Base-by-base conservation (phyloP, 2,888 invertebrate species). In the Melanostoma scalare region DNA sequence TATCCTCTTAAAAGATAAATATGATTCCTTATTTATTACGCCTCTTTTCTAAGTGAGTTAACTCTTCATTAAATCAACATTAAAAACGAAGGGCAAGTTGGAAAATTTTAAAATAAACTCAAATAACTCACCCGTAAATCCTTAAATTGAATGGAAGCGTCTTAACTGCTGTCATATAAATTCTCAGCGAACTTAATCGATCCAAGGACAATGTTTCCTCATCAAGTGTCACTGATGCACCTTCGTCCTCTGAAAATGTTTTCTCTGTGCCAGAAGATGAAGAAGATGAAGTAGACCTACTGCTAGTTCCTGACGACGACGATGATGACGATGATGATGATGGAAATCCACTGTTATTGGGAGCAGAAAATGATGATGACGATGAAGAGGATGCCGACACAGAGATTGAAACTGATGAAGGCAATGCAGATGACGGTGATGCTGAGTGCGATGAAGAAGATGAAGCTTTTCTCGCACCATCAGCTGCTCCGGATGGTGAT, bases 101-200 rank as follows among this genome's bases (percentile, higher is more conserved):
- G 35, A 50, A 58, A 56, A 40, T 8, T 10, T 67, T 30, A 46
- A 58, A 72, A 69, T 20, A 20, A 20, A 20, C 20, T 20, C 10
- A 60, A 53, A 60, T 84, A 61, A 90, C 90, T 91, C 86, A 91
- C 91, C 91, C 91, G 75, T 91, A 90, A 86, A 91, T 90, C 87
- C 90, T 89, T 86, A 91, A 89, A 88, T 90, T 90, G 86, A 91
- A 91, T 77, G 91, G 91, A 86, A 91, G 87, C 77, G 89, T 89
- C 89, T 90, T 91, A 85, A 91, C 90, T 6, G 91, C 89, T 69
- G 90, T 90, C 89, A 90, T 91, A 86, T 91, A 91, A 80, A 91
- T 90, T 86, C 91, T 90, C 87, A 91, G 86, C 60, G 91, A 91
- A 85, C 90, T 90, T 53, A 91, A 88, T 72, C 90, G 89, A 87